phyloP scores from a whole-genome alignment of 2,888 invertebrate genomes.

The Endomychus coccineus region DNA sequence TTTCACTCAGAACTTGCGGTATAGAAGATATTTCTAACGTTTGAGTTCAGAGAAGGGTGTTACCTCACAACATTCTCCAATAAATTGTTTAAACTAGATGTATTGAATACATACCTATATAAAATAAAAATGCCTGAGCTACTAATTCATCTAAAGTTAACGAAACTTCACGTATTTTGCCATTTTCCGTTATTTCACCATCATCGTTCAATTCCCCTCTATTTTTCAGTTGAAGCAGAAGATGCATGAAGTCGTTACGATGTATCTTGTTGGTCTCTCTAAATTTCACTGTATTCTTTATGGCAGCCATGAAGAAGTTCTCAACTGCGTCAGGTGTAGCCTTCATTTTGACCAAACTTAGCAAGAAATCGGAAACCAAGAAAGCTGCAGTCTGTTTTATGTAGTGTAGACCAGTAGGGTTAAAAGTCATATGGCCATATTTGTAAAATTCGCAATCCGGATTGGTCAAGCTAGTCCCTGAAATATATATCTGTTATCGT shows the following conservation, averaged over 20 bases:
- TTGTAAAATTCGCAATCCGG: slow-evolving; percentile 45
- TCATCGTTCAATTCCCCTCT: slow-evolving; percentile 35
- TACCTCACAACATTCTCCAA: no score
- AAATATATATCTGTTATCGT: no score
- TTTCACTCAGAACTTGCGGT: no score
- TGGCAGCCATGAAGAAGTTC: slow-evolving; percentile 42
- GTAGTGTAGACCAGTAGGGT: neutral
- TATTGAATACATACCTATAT: no score
- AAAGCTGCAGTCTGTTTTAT: neutral
- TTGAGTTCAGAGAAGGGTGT: no score
- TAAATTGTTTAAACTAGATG: no score
- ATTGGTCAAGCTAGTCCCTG: no score
- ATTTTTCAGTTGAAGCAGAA: slow-evolving; percentile 44
- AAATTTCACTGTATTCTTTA: slow-evolving; percentile 42
- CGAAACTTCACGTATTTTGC: slow-evolving; percentile 9
- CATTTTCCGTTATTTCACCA: slow-evolving; percentile 30
- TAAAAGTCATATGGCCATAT: slow-evolving; percentile 25
- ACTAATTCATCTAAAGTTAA: slow-evolving; percentile 28
- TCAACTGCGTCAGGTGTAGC: slow-evolving; percentile 22
- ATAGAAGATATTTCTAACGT: no score
- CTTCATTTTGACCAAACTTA: slow-evolving; percentile 20
- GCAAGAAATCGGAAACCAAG: neutral
- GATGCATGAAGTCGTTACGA: slow-evolving; percentile 50
- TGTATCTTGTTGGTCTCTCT: slow-evolving; percentile 42
- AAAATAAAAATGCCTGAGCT: slow-evolving; percentile 52